These are phyloP conservation scores for Loriculus beryllinus DNA, from an alignment of 2,797 vertebrate species.

Conservation along the genomic window DNA sequence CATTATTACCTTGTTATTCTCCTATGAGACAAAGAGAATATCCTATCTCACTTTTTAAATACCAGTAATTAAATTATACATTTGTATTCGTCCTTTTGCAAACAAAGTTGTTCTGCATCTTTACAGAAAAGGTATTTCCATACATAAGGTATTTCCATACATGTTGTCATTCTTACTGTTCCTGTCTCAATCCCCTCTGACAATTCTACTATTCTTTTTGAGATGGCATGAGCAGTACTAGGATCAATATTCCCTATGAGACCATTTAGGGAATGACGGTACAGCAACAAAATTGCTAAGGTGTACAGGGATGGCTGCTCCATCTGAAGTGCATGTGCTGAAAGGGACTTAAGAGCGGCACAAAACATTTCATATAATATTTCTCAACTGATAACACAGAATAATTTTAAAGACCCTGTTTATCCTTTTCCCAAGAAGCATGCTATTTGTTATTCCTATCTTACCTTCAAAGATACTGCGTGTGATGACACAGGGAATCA, in stretches of 20 bases:
- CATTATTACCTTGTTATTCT: slow-evolving; percentile 56
- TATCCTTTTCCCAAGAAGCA: background rate
- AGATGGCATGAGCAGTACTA: background rate
- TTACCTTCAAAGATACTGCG: background rate
- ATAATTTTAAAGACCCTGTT: background rate
- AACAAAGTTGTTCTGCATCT: slow-evolving; percentile 1
- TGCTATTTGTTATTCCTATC: background rate
- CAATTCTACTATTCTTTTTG: background rate
- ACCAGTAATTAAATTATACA: slow-evolving; percentile 30
- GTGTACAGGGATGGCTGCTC: background rate
- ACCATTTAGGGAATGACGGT: background rate
- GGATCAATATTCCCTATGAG: background rate
- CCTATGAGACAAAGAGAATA: slow-evolving; percentile 35
- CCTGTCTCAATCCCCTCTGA: background rate
- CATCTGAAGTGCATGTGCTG: fast-evolving
- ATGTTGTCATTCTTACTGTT: background rate
- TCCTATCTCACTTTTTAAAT: slow-evolving; percentile 35
- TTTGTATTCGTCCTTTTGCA: background rate
- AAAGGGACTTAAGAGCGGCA: background rate
- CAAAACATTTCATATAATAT: background rate
- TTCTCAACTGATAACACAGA: background rate
- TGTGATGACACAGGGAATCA: background rate
- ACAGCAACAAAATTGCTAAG: background rate
- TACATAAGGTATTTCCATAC: background rate
- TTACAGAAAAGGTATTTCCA: background rate